Percentiles rank a stretch among this genome's conserved stretches.
Conservation (phyloP, 1,140 invertebrate genomes). For the Macrobrachium rosenbergii region DNA sequence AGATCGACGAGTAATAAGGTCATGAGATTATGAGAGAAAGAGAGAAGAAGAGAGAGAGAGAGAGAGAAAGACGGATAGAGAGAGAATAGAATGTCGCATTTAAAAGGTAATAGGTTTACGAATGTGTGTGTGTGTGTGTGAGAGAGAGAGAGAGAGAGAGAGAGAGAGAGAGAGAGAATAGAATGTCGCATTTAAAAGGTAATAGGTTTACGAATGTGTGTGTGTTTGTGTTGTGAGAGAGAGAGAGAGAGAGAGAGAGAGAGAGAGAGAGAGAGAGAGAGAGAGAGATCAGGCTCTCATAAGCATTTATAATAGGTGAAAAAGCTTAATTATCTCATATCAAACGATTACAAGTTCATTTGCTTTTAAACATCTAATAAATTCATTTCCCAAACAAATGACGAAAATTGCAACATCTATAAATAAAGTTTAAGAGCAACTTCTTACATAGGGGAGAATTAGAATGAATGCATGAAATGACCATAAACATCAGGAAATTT, state of each 20-base stretch:
- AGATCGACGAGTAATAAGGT: not conserved
- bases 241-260: not conserved
- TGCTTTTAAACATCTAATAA: too few species aligned
- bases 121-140: not conserved
- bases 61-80: slow-evolving; percentile 9
- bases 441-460: too few species aligned
- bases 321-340: too few species aligned
- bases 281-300: too few species aligned
- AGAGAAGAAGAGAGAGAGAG: not conserved
- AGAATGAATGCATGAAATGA: too few species aligned
- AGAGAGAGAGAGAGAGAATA: not conserved
- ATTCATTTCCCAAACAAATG: too few species aligned
- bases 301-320: too few species aligned
- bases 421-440: too few species aligned
- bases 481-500: too few species aligned
- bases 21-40: not conserved
- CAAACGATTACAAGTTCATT: too few species aligned
- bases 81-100: not conserved
- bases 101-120: not conserved
- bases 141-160: slow-evolving; percentile 23
- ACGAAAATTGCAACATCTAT: too few species aligned
- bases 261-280: slow-evolving; percentile 26
- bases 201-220: not conserved
- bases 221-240: too few species aligned
- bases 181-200: not conserved